Evolutionary conservation across 2,888 invertebrate species (phyloP), one percentile per base, ranked within the genome.

Genomic region (Petrophora chlorosata): DNA sequence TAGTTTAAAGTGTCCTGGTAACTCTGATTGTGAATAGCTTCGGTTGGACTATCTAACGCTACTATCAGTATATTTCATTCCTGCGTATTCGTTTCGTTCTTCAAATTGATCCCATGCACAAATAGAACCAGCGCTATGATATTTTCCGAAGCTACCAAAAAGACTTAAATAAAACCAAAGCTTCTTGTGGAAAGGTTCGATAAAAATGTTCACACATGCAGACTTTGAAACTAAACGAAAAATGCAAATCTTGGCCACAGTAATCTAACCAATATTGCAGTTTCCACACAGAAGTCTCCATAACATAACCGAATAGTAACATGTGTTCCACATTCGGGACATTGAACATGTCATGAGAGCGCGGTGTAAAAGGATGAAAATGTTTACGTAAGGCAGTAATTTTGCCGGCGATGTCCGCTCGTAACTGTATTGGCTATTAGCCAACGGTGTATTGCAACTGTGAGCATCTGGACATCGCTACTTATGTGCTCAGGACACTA

Each of bases 391-490:
- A 59, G 56, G 43, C 26, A 56, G 58, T 67, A 67, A 67, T 66
- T 66, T 60, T 57, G 57, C 39, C 58, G 47, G 56, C 46, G 34
- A 49, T 45, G 51, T 42, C 43, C 48, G 49, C 46, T 44, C 42
- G 43, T 39, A 50, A 51, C 64, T 57, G 53, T 59, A 36, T 63
- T 75, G 72, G 78, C 79, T 57, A 67, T 63, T 64, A 61, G 71
- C 79, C 79, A 78, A 64, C 45, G 45, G 48, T 44, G 53, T 65
- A 66, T 63, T 68, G 68, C 67, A 65, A 49, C 52, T 46, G 47
- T 34, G 32, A 44, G 36, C 53, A 51, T 56, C 53, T 48, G 48
- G 50, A 33, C 44, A 35, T 28, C 25, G 34, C 35, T 44, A 41
- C 48, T 46, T 39, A 5, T 36, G 10, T 34, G 19, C 15, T 7